A percentile compares a stretch with the other conserved stretches of the same genome.
Evolutionary conservation across 2,113 vertebrate species (phyloP).

Genomic region (Tychaedon coryphoeus): DNA sequence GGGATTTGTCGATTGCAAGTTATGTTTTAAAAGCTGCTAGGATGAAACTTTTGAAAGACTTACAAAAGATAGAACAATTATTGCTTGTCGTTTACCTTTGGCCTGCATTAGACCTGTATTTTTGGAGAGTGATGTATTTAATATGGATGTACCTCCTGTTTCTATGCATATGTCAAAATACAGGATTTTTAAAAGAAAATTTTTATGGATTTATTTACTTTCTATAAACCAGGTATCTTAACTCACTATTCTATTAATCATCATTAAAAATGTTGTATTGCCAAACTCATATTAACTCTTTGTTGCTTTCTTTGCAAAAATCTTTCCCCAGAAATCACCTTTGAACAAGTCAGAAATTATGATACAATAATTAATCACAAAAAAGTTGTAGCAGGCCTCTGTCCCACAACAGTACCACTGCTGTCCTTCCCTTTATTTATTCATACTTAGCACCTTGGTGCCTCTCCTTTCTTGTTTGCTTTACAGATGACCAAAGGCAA

Average conservation of each 20-base stretch:
- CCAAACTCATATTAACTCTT: background rate
- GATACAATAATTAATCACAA: background rate
- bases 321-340: background rate
- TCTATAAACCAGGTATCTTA: background rate
- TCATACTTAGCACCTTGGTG: background rate
- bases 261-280: background rate
- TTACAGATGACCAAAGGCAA: background rate
- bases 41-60: constrained; percentile 14
- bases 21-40: constrained; percentile 19
- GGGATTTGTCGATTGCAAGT: constrained; percentile 12
- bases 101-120: background rate
- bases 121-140: background rate
- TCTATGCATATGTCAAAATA: background rate
- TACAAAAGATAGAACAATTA: constrained; percentile 1
- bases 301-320: background rate
- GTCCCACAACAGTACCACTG: background rate
- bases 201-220: background rate
- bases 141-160: background rate
- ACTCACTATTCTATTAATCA: background rate
- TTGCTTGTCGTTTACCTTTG: background rate
- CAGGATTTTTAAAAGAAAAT: background rate
- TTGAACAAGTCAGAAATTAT: background rate
- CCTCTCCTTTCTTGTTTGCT: background rate
- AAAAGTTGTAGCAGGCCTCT: background rate
- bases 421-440: background rate